These are phyloP conservation scores for Mallotus villosus DNA, from an alignment of 2,797 vertebrate genomes.

Conservation along the genomic window DNA sequence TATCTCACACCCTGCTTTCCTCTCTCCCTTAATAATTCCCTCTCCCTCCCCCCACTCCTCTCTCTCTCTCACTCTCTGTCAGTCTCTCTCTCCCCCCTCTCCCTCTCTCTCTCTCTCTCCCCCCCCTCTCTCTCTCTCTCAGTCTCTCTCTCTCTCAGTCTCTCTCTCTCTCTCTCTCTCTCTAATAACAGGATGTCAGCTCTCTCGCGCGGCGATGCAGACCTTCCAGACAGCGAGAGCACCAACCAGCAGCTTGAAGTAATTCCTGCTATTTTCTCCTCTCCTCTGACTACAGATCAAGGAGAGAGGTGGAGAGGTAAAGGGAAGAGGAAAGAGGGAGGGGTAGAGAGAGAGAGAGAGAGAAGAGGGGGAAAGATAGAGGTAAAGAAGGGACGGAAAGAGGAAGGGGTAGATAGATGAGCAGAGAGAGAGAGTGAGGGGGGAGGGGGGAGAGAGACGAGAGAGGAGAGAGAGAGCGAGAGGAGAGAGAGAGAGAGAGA, in stretches of 20 bases:
- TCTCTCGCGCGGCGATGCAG: slow-evolving; percentile 66
- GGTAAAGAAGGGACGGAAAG: too few relatives aligned
- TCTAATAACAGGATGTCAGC: slow-evolving; percentile 72
- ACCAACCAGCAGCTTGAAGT: slow-evolving; percentile 75
- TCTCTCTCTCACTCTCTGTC: slow-evolving; percentile 13
- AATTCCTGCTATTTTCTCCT: slow-evolving; percentile 66
- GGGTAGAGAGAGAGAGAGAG: too few relatives aligned
- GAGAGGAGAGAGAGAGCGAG: too few relatives aligned
- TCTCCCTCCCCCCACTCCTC: slow-evolving; percentile 20
- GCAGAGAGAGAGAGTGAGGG: slow-evolving; percentile 1
- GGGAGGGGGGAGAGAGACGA: too few relatives aligned
- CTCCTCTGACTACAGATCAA: slow-evolving; percentile 33
- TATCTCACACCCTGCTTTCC: neutral
- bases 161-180: neutral
- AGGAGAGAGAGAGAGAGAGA: too few relatives aligned
- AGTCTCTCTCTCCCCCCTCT: too few relatives aligned
- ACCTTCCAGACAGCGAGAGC: slow-evolving; percentile 64
- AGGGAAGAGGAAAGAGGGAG: too few relatives aligned
- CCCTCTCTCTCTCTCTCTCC: slow-evolving; percentile 16
- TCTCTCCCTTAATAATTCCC: slow-evolving; percentile 51
- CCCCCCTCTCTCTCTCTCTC: neutral
- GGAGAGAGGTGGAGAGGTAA: neutral
- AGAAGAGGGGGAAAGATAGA: neutral
- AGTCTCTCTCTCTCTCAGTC: neutral
- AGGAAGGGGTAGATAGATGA: too few relatives aligned